Conservation (phyloP, 2,888 invertebrate genomes). For the Malthinus flaveolus region DNA sequence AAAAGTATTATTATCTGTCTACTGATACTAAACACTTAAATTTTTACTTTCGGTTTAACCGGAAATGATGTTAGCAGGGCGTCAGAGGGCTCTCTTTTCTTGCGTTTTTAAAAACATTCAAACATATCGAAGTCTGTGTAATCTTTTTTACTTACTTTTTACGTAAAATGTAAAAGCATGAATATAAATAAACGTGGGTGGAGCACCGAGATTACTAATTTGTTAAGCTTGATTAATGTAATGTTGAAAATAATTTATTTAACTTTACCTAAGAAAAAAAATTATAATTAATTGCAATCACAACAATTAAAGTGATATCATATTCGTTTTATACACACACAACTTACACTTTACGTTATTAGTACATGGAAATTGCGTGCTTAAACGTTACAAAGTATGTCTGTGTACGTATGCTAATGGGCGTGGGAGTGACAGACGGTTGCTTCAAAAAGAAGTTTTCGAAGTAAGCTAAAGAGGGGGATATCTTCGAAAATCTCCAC, state of each 20-base stretch:
- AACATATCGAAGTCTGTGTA: too few relatives aligned
- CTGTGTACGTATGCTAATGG: slow-evolving; percentile 6
- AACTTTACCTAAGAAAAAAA: not conserved
- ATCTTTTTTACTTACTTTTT: not conserved
- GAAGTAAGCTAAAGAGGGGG: too few relatives aligned
- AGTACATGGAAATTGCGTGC: too few relatives aligned
- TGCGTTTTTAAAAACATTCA: too few relatives aligned
- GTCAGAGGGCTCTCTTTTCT: too few relatives aligned
- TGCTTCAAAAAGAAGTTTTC: too few relatives aligned
- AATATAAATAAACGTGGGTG: slow-evolving; percentile 11
- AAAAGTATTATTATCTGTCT: too few relatives aligned
- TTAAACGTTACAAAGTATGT: too few relatives aligned
- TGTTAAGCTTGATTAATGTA: slow-evolving; percentile 17
- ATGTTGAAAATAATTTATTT: slow-evolving; percentile 13
- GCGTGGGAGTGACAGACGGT: slow-evolving; percentile 9
- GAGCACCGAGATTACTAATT: slow-evolving; percentile 13
- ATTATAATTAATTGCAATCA: slow-evolving; percentile 4
- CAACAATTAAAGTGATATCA: slow-evolving; percentile 1
- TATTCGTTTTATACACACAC: not conserved
- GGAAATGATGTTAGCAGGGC: too few relatives aligned
- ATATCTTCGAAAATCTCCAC: too few relatives aligned
- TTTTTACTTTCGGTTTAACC: too few relatives aligned
- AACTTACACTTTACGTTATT: slow-evolving; percentile 1
- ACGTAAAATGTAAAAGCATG: not conserved
- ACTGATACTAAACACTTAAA: too few relatives aligned